phyloP scores from a whole-genome alignment of 2,113 vertebrate species.

The Ardeotis arabs region DNA sequence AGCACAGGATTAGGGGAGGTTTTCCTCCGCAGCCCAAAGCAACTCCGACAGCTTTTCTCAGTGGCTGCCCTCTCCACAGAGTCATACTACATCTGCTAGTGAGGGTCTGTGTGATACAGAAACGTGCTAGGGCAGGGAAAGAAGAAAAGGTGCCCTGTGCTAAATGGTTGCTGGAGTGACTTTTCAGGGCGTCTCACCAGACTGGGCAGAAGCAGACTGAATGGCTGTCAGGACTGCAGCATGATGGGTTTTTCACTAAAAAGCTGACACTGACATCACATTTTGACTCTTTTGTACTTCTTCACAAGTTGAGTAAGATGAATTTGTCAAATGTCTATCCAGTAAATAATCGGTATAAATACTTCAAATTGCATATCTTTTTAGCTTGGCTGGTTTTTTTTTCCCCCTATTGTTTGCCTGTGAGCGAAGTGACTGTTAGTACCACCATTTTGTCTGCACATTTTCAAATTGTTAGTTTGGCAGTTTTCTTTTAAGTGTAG shows the following conservation, averaged over 20 bases:
- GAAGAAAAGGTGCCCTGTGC: background rate
- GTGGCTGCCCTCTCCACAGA: background rate
- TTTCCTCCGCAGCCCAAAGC: background rate
- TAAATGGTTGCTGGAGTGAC: accelerated
- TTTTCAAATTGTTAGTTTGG: slow-evolving; percentile 45
- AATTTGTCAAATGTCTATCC: background rate
- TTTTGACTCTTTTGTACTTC: background rate
- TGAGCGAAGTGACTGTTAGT: background rate
- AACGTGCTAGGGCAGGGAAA: background rate
- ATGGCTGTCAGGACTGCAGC: accelerated
- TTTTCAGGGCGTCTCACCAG: background rate
- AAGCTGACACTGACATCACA: background rate
- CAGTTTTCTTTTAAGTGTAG: slow-evolving; percentile 18
- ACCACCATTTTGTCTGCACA: background rate
- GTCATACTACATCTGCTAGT: background rate
- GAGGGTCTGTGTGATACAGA: background rate
- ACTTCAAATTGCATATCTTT: background rate
- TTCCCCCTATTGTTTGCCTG: background rate
- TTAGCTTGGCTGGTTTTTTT: background rate
- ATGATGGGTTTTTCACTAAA: background rate
- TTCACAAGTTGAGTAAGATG: background rate
- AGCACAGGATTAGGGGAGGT: background rate
- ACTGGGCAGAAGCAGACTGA: background rate
- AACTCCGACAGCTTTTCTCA: background rate
- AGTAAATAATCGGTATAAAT: background rate